phyloP scores from a whole-genome alignment of 2,888 invertebrate genomes.

The Aphidius colemani region DNA sequence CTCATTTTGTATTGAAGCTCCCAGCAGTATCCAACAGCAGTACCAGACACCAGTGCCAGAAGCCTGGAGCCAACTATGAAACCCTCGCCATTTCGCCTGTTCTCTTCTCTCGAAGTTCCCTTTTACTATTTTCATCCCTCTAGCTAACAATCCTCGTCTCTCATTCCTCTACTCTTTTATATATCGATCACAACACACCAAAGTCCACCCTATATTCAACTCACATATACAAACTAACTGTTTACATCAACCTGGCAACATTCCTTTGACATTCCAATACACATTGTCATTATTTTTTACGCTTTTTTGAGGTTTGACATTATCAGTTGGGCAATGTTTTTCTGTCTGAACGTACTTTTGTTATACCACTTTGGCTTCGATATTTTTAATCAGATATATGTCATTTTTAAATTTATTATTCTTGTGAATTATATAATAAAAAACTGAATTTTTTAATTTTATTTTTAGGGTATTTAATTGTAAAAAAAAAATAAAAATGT shows the following conservation, averaged over 20 bases:
- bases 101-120: not conserved
- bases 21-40: no score
- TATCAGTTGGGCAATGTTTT: not conserved
- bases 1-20: no score
- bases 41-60: no score
- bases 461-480: no score
- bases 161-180: conserved; percentile 38
- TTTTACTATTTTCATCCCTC: not conserved
- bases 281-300: conserved; percentile 2
- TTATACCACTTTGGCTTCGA: no score
- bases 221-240: not conserved
- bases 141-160: not conserved
- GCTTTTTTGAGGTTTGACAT: not conserved
- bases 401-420: no score
- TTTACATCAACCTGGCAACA: conserved; percentile 35
- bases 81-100: not conserved
- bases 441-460: no score
- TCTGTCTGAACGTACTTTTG: not conserved
- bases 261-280: conserved; percentile 27
- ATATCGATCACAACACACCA: conserved; percentile 49
- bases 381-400: not conserved
- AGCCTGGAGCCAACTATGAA: no score
- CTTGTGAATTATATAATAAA: no score
- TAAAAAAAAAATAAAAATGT: no score
- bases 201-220: conserved; percentile 30